phyloP scores from a whole-genome alignment of 2,797 vertebrate species.

The Falco columbarius region DNA sequence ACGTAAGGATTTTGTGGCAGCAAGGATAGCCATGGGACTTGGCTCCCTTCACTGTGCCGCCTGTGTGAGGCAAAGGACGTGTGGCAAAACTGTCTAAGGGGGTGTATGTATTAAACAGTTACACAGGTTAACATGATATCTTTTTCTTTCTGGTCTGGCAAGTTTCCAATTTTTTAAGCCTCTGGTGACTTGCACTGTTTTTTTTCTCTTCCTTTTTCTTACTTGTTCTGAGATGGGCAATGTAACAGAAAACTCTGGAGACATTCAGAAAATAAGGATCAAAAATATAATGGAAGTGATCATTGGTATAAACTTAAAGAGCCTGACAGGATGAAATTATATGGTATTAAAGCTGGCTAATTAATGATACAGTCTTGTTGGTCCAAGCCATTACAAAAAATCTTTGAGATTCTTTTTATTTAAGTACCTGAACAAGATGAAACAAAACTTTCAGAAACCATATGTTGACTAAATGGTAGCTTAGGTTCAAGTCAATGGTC shows the following conservation, averaged over 20 bases:
- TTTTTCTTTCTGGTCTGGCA: neutral
- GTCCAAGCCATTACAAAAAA: neutral
- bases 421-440: neutral
- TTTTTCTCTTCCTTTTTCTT: neutral
- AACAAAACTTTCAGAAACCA: neutral
- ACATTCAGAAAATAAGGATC: neutral
- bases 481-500: neutral
- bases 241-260: neutral
- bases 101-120: neutral
- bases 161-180: neutral
- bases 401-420: neutral
- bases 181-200: neutral
- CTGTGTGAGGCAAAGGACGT: neutral
- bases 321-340: neutral
- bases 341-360: neutral
- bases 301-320: neutral
- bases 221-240: neutral
- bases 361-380: neutral
- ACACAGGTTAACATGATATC: neutral
- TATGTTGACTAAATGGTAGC: neutral
- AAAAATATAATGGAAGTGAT: neutral
- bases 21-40: fast-evolving
- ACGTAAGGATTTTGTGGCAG: neutral
- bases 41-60: neutral
- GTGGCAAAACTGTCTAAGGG: neutral